Evolutionary conservation across 2,113 vertebrate genomes (phyloP).

Genomic region (Hassar affinis): DNA sequence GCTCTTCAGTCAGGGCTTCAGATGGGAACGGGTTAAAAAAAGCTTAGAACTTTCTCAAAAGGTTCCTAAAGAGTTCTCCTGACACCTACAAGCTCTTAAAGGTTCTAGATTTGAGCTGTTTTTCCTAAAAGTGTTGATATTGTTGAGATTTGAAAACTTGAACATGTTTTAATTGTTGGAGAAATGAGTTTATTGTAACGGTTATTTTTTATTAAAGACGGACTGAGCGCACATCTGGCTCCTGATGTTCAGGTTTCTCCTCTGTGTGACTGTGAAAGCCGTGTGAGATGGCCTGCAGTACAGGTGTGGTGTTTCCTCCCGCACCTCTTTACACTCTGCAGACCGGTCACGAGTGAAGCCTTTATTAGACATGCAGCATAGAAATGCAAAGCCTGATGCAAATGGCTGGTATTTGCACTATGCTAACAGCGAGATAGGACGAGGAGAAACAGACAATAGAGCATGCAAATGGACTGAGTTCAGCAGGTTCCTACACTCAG

Average conservation of each 20-base stretch:
- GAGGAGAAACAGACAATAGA: slow-evolving; percentile 39
- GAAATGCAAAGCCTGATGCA: slow-evolving; percentile 51
- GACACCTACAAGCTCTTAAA: background rate
- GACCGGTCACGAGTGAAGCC: slow-evolving; percentile 14
- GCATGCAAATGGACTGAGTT: slow-evolving; percentile 44
- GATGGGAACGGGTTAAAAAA: background rate
- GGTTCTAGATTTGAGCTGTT: background rate
- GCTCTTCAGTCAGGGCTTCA: background rate
- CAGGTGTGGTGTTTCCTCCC: slow-evolving; percentile 31
- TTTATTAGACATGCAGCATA: slow-evolving; percentile 37
- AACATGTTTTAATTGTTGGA: background rate
- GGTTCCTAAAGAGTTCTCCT: background rate
- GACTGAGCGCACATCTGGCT: background rate
- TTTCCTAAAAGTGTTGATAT: background rate
- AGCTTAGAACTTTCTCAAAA: background rate
- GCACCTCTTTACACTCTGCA: background rate
- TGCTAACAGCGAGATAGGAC: slow-evolving; percentile 36
- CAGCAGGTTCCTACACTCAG: slow-evolving; percentile 14
- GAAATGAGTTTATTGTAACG: background rate
- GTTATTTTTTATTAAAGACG: background rate
- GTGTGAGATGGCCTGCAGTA: background rate
- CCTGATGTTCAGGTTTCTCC: background rate
- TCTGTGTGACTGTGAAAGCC: background rate
- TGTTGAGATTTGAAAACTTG: too few species aligned
- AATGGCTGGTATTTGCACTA: slow-evolving; percentile 48